Evolutionary conservation across 2,113 vertebrate species (phyloP).

Genomic region (Eurystomus gularis): DNA sequence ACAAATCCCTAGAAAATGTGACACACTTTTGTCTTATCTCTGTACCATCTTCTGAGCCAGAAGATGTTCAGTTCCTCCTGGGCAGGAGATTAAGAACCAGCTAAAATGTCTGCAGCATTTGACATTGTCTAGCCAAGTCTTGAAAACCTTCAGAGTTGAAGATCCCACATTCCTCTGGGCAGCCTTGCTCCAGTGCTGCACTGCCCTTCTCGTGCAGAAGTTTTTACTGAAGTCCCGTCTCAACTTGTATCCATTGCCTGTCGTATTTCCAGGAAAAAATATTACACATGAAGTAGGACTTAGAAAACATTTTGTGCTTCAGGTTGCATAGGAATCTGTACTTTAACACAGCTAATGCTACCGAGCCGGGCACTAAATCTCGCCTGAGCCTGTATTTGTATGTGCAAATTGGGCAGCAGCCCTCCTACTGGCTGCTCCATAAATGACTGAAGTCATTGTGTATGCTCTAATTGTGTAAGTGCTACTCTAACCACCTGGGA

Average conservation of each 20-base stretch:
- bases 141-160: neutral
- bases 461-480: neutral
- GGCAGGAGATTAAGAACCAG: neutral
- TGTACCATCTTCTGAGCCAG: neutral
- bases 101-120: neutral
- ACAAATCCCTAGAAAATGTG: neutral
- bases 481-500: constrained; percentile 16
- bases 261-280: neutral
- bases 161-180: neutral
- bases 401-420: neutral
- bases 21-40: neutral
- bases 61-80: neutral
- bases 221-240: neutral
- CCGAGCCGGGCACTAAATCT: fast-evolving
- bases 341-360: neutral
- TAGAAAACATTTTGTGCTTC: neutral
- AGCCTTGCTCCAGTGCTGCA: neutral
- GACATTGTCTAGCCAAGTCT: neutral
- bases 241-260: neutral
- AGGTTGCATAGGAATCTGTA: neutral
- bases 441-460: neutral
- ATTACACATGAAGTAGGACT: neutral
- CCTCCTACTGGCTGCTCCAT: neutral
- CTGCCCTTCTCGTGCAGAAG: neutral
- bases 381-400: neutral